Evolutionary conservation across 2,888 invertebrate genomes (phyloP), one percentile per base, ranked within the genome.

Genomic region (Macropis europaea): DNA sequence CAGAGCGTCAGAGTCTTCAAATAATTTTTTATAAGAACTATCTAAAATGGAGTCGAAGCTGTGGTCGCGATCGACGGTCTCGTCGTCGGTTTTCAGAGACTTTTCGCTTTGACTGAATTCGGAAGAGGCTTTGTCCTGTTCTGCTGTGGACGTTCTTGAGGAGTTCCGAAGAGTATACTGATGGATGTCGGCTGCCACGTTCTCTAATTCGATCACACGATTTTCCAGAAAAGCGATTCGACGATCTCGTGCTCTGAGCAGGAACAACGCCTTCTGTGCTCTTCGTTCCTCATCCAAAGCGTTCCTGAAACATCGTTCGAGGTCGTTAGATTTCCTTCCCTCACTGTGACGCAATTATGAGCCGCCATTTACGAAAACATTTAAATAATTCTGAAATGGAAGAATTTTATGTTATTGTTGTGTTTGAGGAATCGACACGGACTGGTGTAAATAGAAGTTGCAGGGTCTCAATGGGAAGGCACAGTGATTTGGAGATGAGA

Each of bases 201-300:
- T 53, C 24, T 84, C 80, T 13, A 82, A 59, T 38, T 79, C 73
- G 0, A 52, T 56, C 0, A 85, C 75, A 7, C 81, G 78, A 36
- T 57, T 72, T 19, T 85, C 81, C 3, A 85, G 53, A 9, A 48
- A 53, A 0, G 79, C 75, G 3, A 85, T 85, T 28, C 61, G 76
- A 7, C 66, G 76, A 47, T 84, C 83, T 1, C 81, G 76, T 1
- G 76, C 61, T 54, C 71, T 72, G 38, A 84, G 40, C 1, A 85
- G 57, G n/a, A 63, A 45, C 0, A 85, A 66, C 2, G 83, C 79
- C 24, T 83, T 80, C 11, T 70, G 72, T 0, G 84, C 81, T 3
- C 82, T 66, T 9, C 52, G 48, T 38, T 84, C 82, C 38, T 84
- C 84, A 26, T 82, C 74, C 66, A 76, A 36, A 2, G 80, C 78